Evolutionary conservation across 1,140 invertebrate species (phyloP), one percentile per base, ranked within the genome.

Genomic region (Macrotrachela quadricornifera): DNA sequence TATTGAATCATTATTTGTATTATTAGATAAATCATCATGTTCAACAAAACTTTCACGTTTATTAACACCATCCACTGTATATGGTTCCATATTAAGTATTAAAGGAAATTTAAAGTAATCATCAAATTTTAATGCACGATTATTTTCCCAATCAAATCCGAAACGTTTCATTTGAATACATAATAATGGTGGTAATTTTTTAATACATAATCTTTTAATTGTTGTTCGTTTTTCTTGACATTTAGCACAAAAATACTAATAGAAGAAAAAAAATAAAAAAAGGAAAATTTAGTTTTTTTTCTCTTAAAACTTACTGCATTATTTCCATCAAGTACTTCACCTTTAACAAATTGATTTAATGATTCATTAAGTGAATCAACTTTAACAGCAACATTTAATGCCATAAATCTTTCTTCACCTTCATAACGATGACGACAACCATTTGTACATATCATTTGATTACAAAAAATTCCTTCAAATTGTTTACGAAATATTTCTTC

Each of bases 51-150:
- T 30, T 30, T 30, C 21, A 30, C 21, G 21, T 46, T 45, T 46
- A 21, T 53, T 53, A 16, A 53, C 40, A 36, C 46, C 10, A 17
- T 53, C 51, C 10, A 38, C 39, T n/a, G 51, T 96, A 65, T 95
- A 97, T 38, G 92, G 91, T 66, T 92, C 86, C 79, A 97, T 94
- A 65, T 96, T 88, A 53, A 97, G 72, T 62, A 90, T 80, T 59
- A 87, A 73, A 16, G 91, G 90, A 75, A 97, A 97, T 72, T 96
- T 90, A 75, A 97, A 97, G 69, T 96, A 95, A 73, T 96, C 91
- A 67, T 96, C 95, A 69, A 95, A 96, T 73, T 97, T 97, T 65
- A 96, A 91, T 66, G 90, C 84, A 77, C 85, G 91, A 61, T 92
- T 85, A 70, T 36, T 78, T 72, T 96, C 91, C 71, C 87, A 96